Evolutionary conservation across 1,140 invertebrate genomes (phyloP), one percentile per base, ranked within the genome.

Genomic region (Formica exsecta): DNA sequence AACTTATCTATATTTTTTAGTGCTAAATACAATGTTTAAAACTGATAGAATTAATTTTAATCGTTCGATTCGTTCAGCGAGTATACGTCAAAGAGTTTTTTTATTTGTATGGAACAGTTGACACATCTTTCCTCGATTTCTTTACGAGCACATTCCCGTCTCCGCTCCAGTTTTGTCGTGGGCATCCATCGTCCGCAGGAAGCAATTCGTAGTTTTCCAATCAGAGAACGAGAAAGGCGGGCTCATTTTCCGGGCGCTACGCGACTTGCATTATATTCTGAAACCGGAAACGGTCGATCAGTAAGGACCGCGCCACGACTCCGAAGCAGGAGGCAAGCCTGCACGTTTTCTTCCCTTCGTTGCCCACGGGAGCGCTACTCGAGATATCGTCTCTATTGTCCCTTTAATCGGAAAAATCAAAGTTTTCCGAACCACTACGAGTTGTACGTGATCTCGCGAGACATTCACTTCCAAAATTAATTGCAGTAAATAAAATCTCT

Each of bases 131-230:
- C 19, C 32, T 57, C 77, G 74, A 79, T 86, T 79, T 86, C 29
- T 84, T 79, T n/a, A 38, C 16, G n/a, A 29, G 13, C 25, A 6
- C 54, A 54, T 61, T 66, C 54, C 41, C 44, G 68, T 75, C 48
- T 62, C 36, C 61, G 70, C 36, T 44, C 32, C 25, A 57, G 74
- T 85, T 89, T 85, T 73, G 89, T 89, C 64, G 19, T 41, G 64
- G 41, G n/a, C 68, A 90, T 90, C 77, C 61, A 88, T 90, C 88
- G 88, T 86, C 66, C 70, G 76, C 71, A 80, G 77, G 89, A 91
- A 91, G 89, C 90, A 89, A 91, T 91, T 87, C 87, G 89, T 91
- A 90, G 90, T 90, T 90, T 91, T 91, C 90, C 89, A 91, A 90
- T 91, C 90, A 88, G 88, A 70, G 70, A 64, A 89, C 68, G 85